phyloP scores from a whole-genome alignment of 2,797 vertebrate genomes.

The Enteromius treurensis region DNA sequence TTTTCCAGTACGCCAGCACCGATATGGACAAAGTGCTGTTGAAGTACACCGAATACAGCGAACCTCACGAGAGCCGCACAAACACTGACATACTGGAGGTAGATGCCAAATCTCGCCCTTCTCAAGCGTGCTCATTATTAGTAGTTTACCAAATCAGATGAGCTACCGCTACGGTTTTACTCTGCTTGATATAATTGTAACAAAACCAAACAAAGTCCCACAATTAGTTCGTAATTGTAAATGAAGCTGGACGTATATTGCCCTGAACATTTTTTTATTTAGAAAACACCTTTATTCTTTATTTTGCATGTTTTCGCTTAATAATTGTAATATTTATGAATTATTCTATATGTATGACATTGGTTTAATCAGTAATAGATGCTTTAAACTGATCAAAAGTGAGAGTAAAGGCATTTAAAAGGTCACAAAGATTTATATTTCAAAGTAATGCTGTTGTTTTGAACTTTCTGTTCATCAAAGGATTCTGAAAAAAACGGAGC shows the following conservation, averaged over 20 bases:
- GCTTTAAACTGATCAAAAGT: background rate
- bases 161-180: background rate
- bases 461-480: background rate
- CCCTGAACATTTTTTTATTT: background rate
- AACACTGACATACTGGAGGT: conserved; percentile 92
- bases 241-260: background rate
- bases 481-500: background rate
- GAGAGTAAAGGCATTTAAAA: background rate
- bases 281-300: background rate
- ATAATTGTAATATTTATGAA: background rate
- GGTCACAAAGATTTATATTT: background rate
- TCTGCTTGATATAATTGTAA: background rate
- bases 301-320: background rate
- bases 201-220: conserved; percentile 5
- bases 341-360: background rate
- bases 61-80: conserved; percentile 95
- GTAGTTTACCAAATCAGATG: background rate
- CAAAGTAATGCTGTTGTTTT: background rate
- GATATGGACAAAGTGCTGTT: conserved; percentile 96
- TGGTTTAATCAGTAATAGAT: background rate
- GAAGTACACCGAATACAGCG: conserved; percentile 96
- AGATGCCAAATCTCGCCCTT: background rate
- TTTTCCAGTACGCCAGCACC: conserved; percentile 97
- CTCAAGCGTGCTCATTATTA: background rate
- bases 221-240: background rate